phyloP scores from a whole-genome alignment of 2,113 vertebrate species.

The Hypocryptadius cinnamomeus region DNA sequence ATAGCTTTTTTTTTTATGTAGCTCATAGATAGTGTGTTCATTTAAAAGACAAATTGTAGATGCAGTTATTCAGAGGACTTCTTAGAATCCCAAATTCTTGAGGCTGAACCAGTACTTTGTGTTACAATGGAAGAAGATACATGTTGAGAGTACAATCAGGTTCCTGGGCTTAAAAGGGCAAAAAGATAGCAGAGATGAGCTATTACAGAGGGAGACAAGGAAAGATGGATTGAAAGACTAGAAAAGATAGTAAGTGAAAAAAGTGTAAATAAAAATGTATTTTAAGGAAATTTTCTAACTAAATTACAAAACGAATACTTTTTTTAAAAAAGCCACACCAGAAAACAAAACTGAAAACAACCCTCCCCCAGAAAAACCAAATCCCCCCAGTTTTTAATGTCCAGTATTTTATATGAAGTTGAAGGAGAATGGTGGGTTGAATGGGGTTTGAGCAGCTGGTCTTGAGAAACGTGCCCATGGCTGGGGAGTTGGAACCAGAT shows the following conservation, averaged over 20 bases:
- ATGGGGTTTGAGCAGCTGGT: not conserved
- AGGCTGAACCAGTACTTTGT: constrained; percentile 29
- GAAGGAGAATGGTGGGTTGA: not conserved
- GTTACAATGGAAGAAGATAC: constrained; percentile 6
- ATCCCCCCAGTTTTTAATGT: not conserved
- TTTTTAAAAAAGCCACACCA: not conserved
- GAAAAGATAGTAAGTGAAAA: not conserved
- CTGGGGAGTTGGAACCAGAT: not conserved
- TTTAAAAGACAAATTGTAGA: not conserved
- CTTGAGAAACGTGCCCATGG: not conserved
- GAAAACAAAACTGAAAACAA: not conserved
- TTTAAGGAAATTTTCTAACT: not conserved
- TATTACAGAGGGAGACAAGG: not conserved
- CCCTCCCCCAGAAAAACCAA: not conserved
- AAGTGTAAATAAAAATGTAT: not conserved
- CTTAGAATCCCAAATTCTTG: constrained; percentile 11
- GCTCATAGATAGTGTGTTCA: not conserved
- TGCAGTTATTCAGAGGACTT: not conserved
- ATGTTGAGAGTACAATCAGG: not conserved
- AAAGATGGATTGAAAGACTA: not conserved
- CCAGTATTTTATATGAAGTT: not conserved
- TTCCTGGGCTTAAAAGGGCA: not conserved
- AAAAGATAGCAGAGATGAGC: not conserved
- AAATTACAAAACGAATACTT: not conserved
- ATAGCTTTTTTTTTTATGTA: not conserved